Evolutionary conservation across 2,797 vertebrate genomes (phyloP).

Genomic region (Sebastes cheni): DNA sequence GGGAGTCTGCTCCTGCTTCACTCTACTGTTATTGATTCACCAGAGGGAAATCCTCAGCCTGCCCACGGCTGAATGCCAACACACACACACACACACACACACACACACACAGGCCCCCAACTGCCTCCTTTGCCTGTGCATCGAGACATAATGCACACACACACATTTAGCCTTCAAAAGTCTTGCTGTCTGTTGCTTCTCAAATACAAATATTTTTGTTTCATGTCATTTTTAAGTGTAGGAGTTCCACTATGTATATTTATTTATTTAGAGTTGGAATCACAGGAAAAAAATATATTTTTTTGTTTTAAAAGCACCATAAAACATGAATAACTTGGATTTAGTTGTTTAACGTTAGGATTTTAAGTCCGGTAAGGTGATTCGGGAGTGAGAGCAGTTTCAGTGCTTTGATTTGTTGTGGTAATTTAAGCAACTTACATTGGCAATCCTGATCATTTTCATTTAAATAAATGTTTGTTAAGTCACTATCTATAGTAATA

Average conservation of each 20-base stretch:
- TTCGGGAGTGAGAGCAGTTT: not conserved
- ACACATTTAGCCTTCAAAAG: not conserved
- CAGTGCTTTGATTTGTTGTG: not conserved
- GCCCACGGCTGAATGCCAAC: conserved; percentile 58
- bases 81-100: conserved; percentile 44
- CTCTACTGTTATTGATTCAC: conserved; percentile 62
- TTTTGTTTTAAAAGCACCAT: not conserved
- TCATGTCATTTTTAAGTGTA: too few relatives aligned
- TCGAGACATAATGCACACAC: not conserved
- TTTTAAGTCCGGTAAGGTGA: not conserved
- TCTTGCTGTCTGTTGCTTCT: not conserved
- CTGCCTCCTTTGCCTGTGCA: not conserved
- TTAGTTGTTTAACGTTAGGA: not conserved
- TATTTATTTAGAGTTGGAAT: not conserved
- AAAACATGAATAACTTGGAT: too few relatives aligned
- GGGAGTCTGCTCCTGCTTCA: conserved; percentile 52
- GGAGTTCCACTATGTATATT: not conserved
- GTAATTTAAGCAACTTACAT: not conserved
- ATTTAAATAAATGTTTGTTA: too few relatives aligned
- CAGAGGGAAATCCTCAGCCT: conserved; percentile 51
- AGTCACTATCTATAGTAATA: too few relatives aligned
- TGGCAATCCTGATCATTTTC: not conserved
- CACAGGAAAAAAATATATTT: not conserved
- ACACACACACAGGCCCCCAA: not conserved
- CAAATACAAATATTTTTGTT: not conserved